Evolutionary conservation across 1,140 invertebrate genomes (phyloP).

Genomic region (Tigriopus japonicus): DNA sequence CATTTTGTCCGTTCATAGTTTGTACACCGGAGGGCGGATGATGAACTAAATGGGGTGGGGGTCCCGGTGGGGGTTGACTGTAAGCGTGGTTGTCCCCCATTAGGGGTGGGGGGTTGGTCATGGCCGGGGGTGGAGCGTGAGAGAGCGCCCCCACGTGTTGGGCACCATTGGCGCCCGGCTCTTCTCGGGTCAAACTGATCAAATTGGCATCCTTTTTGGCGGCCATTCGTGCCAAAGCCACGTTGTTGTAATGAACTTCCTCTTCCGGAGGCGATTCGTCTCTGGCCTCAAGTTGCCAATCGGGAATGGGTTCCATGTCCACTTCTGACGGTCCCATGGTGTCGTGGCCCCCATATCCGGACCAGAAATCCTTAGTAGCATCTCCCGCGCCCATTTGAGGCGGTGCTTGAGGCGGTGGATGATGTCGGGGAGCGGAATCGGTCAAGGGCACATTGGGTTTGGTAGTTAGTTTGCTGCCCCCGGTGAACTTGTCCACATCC

Average conservation of each 20-base stretch:
- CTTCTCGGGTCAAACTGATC: not conserved
- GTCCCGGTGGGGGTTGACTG: not conserved
- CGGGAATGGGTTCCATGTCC: not conserved
- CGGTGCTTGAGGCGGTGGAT: not conserved
- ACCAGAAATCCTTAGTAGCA: not conserved
- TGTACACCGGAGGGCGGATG: too few relatives aligned
- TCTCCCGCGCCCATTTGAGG: not conserved
- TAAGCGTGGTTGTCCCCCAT: too few relatives aligned
- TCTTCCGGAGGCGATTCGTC: not conserved
- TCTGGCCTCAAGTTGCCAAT: not conserved
- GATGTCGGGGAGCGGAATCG: not conserved
- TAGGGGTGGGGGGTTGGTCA: too few relatives aligned
- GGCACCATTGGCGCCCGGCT: not conserved
- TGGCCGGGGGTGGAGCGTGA: not conserved
- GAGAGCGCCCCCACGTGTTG: not conserved
- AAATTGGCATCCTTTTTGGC: not conserved
- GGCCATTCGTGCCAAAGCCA: not conserved
- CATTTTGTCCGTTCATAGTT: too few relatives aligned
- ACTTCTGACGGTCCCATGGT: not conserved
- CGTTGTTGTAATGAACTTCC: not conserved
- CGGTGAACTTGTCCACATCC: not conserved
- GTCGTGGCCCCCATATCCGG: not conserved
- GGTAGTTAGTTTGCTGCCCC: not conserved
- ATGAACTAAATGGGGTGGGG: too few relatives aligned
- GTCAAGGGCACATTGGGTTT: not conserved